These are phyloP conservation scores for Hirtodrosophila trivittata DNA, from an alignment of 2,888 invertebrate genomes.

Conservation along the genomic window DNA sequence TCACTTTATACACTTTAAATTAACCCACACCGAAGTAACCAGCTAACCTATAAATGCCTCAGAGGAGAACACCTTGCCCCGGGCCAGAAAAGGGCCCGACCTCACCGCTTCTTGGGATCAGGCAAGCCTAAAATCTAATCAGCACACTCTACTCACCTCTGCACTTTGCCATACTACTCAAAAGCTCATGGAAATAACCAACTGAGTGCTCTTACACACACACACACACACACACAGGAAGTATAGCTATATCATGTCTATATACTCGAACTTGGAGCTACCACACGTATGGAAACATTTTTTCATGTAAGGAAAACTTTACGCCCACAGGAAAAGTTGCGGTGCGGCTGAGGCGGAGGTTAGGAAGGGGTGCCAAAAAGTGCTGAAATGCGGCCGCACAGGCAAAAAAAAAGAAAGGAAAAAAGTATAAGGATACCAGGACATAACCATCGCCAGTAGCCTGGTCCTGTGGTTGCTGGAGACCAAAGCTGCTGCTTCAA, in stretches of 20 bases:
- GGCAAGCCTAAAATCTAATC: slow-evolving; percentile 66
- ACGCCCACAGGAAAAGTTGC: slow-evolving; percentile 47
- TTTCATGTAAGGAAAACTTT: slow-evolving; percentile 49
- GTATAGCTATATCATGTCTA: slow-evolving; percentile 16
- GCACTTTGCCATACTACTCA: not conserved
- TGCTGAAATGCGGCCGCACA: slow-evolving; percentile 39
- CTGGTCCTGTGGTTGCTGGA: not conserved
- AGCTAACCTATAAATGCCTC: slow-evolving; percentile 63
- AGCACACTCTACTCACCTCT: slow-evolving; percentile 54
- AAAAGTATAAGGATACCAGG: slow-evolving; percentile 22
- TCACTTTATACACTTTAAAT: not conserved
- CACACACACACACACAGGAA: not conserved
- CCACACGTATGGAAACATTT: slow-evolving; percentile 37
- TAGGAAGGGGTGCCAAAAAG: slow-evolving; percentile 22
- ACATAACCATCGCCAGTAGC: slow-evolving; percentile 28
- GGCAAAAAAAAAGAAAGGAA: slow-evolving; percentile 23
- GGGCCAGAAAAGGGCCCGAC: slow-evolving; percentile 30
- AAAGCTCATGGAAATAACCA: slow-evolving; percentile 20
- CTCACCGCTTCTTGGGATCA: slow-evolving; percentile 46
- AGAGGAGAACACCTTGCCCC: slow-evolving; percentile 1
- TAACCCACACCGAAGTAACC: slow-evolving; percentile 38
- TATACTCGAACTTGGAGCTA: slow-evolving; percentile 18
- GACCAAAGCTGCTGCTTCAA: slow-evolving; percentile 33
- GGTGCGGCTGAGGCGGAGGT: not conserved
- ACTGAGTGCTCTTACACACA: slow-evolving; percentile 1